Conservation (phyloP, 1,140 invertebrate genomes). For the Plutomurus gul region DNA sequence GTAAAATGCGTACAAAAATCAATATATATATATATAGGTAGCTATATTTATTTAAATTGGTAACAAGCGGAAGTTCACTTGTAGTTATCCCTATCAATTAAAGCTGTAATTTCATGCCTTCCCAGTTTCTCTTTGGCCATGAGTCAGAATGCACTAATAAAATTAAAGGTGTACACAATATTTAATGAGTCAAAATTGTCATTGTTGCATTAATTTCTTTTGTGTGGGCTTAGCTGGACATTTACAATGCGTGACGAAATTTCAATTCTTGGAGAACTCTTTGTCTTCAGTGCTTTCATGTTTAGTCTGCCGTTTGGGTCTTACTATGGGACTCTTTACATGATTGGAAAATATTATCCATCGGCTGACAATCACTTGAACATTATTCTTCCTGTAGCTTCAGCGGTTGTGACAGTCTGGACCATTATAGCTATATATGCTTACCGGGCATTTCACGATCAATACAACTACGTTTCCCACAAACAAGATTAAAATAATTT, state of each 20-base stretch:
- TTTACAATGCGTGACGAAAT: conserved; percentile 13
- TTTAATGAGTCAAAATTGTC: too few relatives aligned
- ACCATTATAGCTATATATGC: conserved; percentile 76
- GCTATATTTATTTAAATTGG: neutral
- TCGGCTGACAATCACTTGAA: conserved; percentile 63
- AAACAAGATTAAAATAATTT: neutral
- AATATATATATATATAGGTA: neutral
- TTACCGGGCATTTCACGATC: conserved; percentile 76
- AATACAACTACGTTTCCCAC: conserved; percentile 60
- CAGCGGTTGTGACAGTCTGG: conserved; percentile 76
- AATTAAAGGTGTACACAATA: too few relatives aligned
- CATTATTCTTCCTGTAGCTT: conserved; percentile 73
- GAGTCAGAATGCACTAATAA: neutral
- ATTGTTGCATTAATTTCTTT: neutral
- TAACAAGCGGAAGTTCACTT: neutral
- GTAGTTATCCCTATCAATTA: neutral
- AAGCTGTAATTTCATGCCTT: neutral
- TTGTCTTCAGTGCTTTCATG: conserved; percentile 80
- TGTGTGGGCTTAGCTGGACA: conserved; percentile 29
- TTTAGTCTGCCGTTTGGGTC: conserved; percentile 77
- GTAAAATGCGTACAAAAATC: neutral
- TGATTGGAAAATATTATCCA: conserved; percentile 67
- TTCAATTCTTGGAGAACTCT: conserved; percentile 66
- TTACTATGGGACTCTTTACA: conserved; percentile 70
- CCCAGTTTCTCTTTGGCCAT: neutral